Percentiles rank a stretch among this genome's conserved stretches.
Evolutionary conservation across 2,113 vertebrate species (phyloP).

Genomic region (Perca schrenkii): DNA sequence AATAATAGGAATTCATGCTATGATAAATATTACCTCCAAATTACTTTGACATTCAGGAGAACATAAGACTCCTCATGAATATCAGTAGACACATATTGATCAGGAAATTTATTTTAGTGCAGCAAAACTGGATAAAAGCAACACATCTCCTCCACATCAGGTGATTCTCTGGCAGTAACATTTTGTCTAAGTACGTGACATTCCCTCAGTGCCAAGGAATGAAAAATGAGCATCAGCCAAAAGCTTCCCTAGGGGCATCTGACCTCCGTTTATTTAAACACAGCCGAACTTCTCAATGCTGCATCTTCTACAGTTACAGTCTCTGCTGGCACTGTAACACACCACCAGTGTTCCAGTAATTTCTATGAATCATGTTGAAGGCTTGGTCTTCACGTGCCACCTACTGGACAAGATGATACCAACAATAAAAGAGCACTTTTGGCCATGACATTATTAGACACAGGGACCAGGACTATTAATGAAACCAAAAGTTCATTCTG

Average conservation of each 20-base stretch:
- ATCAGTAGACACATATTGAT: neutral
- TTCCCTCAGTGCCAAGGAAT: neutral
- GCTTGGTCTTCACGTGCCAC: conserved; percentile 34
- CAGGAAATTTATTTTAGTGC: neutral
- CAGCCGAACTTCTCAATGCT: conserved; percentile 3
- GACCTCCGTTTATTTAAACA: neutral
- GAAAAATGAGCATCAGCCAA: neutral
- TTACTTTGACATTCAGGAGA: neutral
- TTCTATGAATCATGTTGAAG: conserved; percentile 4
- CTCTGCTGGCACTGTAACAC: neutral
- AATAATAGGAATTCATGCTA: neutral
- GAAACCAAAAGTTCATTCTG: neutral
- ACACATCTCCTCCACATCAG: neutral
- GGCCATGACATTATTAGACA: neutral
- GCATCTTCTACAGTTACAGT: neutral
- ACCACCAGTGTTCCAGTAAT: conserved; percentile 2
- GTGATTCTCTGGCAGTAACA: conserved; percentile 4
- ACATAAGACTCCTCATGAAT: conserved; percentile 4
- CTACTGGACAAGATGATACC: conserved; percentile 40
- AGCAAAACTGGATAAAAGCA: neutral
- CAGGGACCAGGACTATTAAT: neutral
- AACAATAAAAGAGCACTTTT: neutral
- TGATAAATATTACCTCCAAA: neutral
- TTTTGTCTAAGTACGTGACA: neutral
- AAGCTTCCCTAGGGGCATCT: neutral